phyloP scores from a whole-genome alignment of 2,113 vertebrate genomes.

The Apeltes quadracus region DNA sequence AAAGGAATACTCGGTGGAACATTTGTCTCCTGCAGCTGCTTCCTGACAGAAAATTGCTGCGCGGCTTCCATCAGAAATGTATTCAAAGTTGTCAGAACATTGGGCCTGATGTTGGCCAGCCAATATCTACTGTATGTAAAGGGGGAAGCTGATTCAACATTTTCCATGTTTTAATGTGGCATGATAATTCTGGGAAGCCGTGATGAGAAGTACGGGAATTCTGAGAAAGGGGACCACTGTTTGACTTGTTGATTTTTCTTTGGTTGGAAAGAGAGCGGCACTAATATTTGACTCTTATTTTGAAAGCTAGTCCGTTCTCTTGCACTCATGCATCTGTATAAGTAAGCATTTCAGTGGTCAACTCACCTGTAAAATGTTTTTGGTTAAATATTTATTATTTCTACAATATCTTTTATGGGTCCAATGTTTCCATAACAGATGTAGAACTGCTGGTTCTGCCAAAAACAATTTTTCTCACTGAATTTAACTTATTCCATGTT shows the following conservation, averaged over 20 bases:
- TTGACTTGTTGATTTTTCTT: conserved; percentile 74
- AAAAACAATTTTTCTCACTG: conserved; percentile 1
- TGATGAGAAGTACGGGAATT: conserved; percentile 69
- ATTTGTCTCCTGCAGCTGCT: conserved; percentile 24
- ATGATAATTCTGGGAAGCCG: conserved; percentile 75
- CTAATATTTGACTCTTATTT: conserved; percentile 72
- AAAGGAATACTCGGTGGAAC: background rate
- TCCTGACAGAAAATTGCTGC: conserved; percentile 35
- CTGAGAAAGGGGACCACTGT: conserved; percentile 72
- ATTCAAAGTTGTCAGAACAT: conserved; percentile 53
- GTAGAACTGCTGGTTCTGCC: conserved; percentile 7
- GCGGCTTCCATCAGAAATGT: conserved; percentile 39
- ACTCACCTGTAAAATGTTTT: conserved; percentile 71
- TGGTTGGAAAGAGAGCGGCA: conserved; percentile 69
- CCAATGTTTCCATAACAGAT: conserved; percentile 31
- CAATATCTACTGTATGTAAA: conserved; percentile 69
- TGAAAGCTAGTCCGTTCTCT: conserved; percentile 67
- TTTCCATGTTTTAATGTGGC: conserved; percentile 79
- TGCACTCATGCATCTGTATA: conserved; percentile 65
- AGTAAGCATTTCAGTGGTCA: conserved; percentile 70
- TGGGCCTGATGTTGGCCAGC: conserved; percentile 56
- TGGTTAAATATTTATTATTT: conserved; percentile 53
- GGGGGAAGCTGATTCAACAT: conserved; percentile 72
- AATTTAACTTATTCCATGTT: conserved; percentile 13
- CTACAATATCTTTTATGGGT: conserved; percentile 55